Conservation (phyloP, 2,113 vertebrate species). For the Bufo bufo region DNA sequence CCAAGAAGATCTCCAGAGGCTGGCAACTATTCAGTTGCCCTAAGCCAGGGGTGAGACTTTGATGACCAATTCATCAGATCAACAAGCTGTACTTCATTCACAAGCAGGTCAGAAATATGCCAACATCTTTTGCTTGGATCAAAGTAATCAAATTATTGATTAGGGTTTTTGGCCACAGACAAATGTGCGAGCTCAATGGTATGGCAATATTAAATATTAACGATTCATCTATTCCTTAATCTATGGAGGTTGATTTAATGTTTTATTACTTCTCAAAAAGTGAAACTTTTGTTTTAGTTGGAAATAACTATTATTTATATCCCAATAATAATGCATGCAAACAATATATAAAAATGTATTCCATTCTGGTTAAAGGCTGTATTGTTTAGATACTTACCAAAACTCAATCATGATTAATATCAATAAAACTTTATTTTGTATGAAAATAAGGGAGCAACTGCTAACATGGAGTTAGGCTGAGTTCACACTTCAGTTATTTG, state of each 20-base stretch:
- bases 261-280: background rate
- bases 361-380: too few relatives aligned
- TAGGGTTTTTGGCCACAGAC: background rate
- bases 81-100: background rate
- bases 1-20: background rate
- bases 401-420: too few relatives aligned
- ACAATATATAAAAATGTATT: too few relatives aligned
- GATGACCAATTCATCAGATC: slow-evolving; percentile 8
- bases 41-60: slow-evolving; percentile 13
- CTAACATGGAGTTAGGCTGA: too few relatives aligned
- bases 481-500: too few relatives aligned
- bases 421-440: too few relatives aligned
- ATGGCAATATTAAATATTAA: too few relatives aligned
- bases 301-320: background rate
- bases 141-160: background rate
- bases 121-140: background rate
- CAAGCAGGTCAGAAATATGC: background rate
- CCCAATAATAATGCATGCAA: too few relatives aligned
- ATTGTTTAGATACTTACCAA: too few relatives aligned
- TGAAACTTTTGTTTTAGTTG: background rate
- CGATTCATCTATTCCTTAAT: background rate
- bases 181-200: background rate
- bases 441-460: too few relatives aligned
- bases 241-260: background rate
- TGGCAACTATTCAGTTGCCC: background rate